phyloP scores from a whole-genome alignment of 2,113 vertebrate species.

The Syngnathoides biaculeatus region DNA sequence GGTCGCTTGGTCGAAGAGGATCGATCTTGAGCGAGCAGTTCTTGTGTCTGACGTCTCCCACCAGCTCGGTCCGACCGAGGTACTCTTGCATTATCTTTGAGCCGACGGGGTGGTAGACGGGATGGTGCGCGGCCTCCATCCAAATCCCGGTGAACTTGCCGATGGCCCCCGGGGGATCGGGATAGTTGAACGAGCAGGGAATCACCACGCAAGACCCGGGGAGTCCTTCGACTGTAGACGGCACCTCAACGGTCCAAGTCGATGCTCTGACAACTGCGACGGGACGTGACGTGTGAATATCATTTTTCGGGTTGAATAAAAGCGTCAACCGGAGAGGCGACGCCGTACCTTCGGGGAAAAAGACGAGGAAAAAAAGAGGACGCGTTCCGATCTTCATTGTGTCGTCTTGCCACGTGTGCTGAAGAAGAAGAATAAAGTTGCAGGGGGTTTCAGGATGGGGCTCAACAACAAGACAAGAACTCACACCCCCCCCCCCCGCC shows the following conservation, averaged over 20 bases:
- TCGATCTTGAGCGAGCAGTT: slow-evolving; percentile 67
- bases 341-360: slow-evolving; percentile 33
- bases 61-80: slow-evolving; percentile 36
- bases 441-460: neutral
- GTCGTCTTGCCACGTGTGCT: neutral
- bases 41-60: slow-evolving; percentile 49
- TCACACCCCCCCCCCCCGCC: slow-evolving; percentile 15
- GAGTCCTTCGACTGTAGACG: slow-evolving; percentile 50
- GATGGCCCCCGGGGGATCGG: neutral
- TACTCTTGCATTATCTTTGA: slow-evolving; percentile 23
- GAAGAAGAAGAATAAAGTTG: slow-evolving; percentile 15
- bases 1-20: slow-evolving; percentile 36
- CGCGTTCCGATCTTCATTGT: slow-evolving; percentile 30
- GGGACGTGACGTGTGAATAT: neutral
- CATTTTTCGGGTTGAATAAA: neutral
- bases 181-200: slow-evolving; percentile 64
- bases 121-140: neutral
- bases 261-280: slow-evolving; percentile 36
- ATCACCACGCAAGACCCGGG: slow-evolving; percentile 65
- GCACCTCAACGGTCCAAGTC: slow-evolving; percentile 49
- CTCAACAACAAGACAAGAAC: too few species aligned
- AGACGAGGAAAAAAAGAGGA: slow-evolving; percentile 19
- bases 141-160: slow-evolving; percentile 54
- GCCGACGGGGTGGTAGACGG: slow-evolving; percentile 35
- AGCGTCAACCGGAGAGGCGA: neutral